Conservation (phyloP, 2,888 invertebrate genomes). For the Halictus quadricinctus region DNA sequence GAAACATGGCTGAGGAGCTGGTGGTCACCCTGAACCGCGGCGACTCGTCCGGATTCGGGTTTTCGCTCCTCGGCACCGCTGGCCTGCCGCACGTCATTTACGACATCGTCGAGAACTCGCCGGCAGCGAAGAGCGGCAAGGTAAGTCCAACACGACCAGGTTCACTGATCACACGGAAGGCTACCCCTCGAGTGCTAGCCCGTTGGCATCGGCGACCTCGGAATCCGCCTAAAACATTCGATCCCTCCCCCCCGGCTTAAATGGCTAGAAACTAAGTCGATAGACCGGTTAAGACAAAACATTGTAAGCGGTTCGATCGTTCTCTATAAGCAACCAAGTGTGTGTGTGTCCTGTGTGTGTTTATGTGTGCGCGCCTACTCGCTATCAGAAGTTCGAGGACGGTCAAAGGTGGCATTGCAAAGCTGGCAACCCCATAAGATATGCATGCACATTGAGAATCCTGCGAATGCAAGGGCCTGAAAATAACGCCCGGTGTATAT, state of each 20-base stretch:
- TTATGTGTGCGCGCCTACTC: background rate
- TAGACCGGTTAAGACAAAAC: slow-evolving; percentile 28
- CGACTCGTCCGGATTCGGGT: slow-evolving; percentile 95
- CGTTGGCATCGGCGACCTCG: background rate
- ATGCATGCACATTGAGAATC: slow-evolving; percentile 37
- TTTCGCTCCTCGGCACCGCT: slow-evolving; percentile 94
- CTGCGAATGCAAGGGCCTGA: slow-evolving; percentile 56
- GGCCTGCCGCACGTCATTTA: slow-evolving; percentile 97
- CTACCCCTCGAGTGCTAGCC: background rate
- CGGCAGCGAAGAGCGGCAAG: slow-evolving; percentile 95
- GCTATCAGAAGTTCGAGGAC: slow-evolving; percentile 31
- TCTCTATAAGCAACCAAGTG: background rate
- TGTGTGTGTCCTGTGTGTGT: background rate
- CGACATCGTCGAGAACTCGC: slow-evolving; percentile 96
- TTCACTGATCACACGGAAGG: background rate
- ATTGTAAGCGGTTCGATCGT: slow-evolving; percentile 11
- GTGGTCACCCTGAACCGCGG: slow-evolving; percentile 93
- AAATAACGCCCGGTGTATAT: slow-evolving; percentile 71
- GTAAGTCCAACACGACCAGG: slow-evolving; percentile 84
- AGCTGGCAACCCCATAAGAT: slow-evolving; percentile 35
- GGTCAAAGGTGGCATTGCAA: slow-evolving; percentile 27
- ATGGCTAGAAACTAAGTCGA: background rate
- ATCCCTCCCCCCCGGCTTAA: too few relatives aligned
- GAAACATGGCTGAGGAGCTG: slow-evolving; percentile 93
- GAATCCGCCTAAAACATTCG: slow-evolving; percentile 13